A percentile compares a stretch with the other conserved stretches of the same genome.
These are phyloP conservation scores for Apostichopus californicus DNA, from an alignment of 35 echinoderm and acorn worm genomes.

Conservation along the genomic window DNA sequence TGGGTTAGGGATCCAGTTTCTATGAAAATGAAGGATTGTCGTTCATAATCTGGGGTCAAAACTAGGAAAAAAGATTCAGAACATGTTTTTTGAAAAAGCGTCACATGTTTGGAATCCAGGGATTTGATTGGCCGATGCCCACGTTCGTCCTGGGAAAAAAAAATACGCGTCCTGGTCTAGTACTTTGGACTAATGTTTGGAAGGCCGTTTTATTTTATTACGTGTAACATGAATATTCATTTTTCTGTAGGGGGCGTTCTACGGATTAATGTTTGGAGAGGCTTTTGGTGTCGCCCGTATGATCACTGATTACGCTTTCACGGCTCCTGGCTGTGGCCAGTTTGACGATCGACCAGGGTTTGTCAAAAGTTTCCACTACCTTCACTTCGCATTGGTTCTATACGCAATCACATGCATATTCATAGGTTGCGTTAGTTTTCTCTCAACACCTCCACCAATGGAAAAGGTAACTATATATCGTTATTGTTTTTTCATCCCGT, in stretches of 20 bases:
- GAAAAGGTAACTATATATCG: conserved; percentile 51
- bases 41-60: no score
- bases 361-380: conserved; percentile 82
- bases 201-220: not conserved
- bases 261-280: conserved; percentile 71
- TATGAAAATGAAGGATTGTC: no score
- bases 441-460: conserved; percentile 63
- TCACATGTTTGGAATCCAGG: no score
- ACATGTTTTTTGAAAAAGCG: no score
- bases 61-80: no score
- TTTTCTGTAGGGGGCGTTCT: conserved; percentile 78
- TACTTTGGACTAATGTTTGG: no score
- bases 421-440: conserved; percentile 64
- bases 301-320: conserved; percentile 78
- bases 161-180: no score
- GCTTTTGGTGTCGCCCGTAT: conserved; percentile 71
- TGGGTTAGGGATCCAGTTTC: no score
- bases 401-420: conserved; percentile 64
- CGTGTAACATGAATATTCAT: not conserved
- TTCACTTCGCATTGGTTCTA: conserved; percentile 90
- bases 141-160: no score
- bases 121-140: no score
- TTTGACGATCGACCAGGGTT: conserved; percentile 70
- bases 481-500: no score
- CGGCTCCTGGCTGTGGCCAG: conserved; percentile 70